Conservation (phyloP, 1,140 invertebrate species). For the Achroia grisella region DNA sequence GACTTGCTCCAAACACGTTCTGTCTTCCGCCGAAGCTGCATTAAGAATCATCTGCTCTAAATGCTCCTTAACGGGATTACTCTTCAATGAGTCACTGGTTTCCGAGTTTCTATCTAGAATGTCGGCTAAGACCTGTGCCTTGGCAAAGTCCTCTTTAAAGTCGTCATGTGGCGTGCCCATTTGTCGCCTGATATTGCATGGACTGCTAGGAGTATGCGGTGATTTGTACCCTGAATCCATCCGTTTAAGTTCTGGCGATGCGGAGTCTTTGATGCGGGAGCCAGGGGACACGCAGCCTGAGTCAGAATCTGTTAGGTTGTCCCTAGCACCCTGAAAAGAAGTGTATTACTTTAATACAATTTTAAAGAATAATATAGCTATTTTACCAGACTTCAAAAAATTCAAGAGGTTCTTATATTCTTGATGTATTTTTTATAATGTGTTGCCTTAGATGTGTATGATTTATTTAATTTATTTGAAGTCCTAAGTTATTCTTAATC, state of each 20-base stretch:
- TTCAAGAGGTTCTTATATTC: too few species aligned
- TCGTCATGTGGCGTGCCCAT: constrained; percentile 51
- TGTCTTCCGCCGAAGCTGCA: constrained; percentile 71
- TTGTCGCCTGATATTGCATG: constrained; percentile 50
- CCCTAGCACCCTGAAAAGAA: constrained; percentile 54
- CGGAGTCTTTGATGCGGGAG: constrained; percentile 68
- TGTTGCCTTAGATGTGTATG: too few species aligned
- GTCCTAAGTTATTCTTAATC: too few species aligned
- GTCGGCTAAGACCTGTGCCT: constrained; percentile 57
- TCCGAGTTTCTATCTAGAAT: constrained; percentile 56
- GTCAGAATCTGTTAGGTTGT: constrained; percentile 70
- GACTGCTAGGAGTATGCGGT: constrained; percentile 59
- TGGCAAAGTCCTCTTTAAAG: constrained; percentile 62
- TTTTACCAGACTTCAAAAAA: too few species aligned
- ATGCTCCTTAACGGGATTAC: constrained; percentile 62
- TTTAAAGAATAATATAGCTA: neutral
- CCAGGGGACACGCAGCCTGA: constrained; percentile 72
- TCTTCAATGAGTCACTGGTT: constrained; percentile 58
- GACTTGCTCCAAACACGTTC: constrained; percentile 74
- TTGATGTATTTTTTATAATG: too few species aligned
- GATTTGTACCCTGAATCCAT: constrained; percentile 73
- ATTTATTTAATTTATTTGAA: too few species aligned
- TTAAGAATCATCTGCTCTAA: constrained; percentile 65
- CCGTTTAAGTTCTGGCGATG: constrained; percentile 69
- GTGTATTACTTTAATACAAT: neutral